Base-by-base conservation (phyloP, 2,888 invertebrate genomes). In the Drosophila robusta region DNA sequence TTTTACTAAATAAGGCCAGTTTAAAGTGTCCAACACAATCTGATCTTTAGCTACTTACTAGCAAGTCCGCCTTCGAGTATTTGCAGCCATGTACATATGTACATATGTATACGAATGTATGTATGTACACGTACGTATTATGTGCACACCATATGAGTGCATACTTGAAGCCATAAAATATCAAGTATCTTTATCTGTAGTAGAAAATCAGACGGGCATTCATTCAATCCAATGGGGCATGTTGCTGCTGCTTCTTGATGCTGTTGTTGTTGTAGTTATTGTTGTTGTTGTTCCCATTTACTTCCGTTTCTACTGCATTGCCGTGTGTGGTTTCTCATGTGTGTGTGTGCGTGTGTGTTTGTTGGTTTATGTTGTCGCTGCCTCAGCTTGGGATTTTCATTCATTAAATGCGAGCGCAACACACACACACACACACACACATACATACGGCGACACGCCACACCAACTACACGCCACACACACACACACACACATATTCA, bases 181-280 rank as follows among this genome's bases (percentile, higher is more conserved):
- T 63, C 75, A 75, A 75, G 75, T 67, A 82, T 86, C 76, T 83
- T 88, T 88, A 88, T 88, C 88, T 86, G 76, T 77, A 67, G 76
- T 72, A 74, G 52, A 72, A 78, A 83, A 83, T 83, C 87, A 88
- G 78, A 65, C 80, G 55, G 22, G 52, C 66, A 88, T 83, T 83
- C 80, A 81, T 83, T 86, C 75, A 87, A 70, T 71, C 69, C 74
- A 76, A 71, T 77, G 60, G 52, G 63, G 70, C 65, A 75, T 50
- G 44, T 12, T 34, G 34, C 41, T 39, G 18, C 41, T 42, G 4
- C 41, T 42, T 16, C 49, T 51, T 39, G 39, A 39, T 39, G 5
- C 29, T 41, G n/a, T 44, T 22, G 32, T 39, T 49, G 29, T 61
- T 41, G 34, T 44, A 46, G 29, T 41, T 50, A 12, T 56, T 61